Base-by-base conservation (phyloP, 2,113 vertebrate species). In the Petrocephalus microphthalmus region DNA sequence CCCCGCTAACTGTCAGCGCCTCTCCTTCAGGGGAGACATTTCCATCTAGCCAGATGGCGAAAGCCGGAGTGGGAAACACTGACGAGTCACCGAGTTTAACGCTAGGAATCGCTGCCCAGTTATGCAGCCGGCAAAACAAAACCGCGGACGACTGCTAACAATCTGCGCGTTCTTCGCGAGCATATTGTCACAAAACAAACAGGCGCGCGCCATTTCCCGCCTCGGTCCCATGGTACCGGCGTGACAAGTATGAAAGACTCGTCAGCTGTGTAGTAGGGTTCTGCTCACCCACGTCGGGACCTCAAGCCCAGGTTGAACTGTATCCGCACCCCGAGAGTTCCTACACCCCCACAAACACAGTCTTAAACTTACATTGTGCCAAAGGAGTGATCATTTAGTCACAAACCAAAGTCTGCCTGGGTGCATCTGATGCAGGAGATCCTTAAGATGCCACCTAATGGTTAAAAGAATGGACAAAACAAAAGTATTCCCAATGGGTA, bases 51-150 rank as follows among this genome's bases (percentile, higher is more conserved):
- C 85, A 60, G 33, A 86, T 60, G 85, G 57, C 60, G 47, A 71
- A 29, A 67, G 60, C 17, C 37, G 3, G 56, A n/a, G 85, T 45
- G 57, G 22, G 19, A 71, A 71, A 71, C 42, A 17, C 42, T 33
- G 42, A 25, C 60, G 57, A 42, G 57, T 51, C n/a, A 17, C 86
- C 7, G 42, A 71, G 86, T 86, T 56, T 57, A 53, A 54, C 51
- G 51, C 85, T 60, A 86, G 53, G 47, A 64, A 86, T 64, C 56
- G 57, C 53, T 87, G 86, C 86, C 56, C 37, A 87, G 86, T 71
- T 45, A 64, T n/a, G 42, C 85, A 54, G 17, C 20, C 64, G 45
- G 47, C 20, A 54, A 53, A 83, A 83, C 17, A 47, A n/a, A 83
- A 87, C 5, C 15, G 2, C 37, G 1, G 33, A 85, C 20, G 5